These are phyloP conservation scores for Euura saliciscinereae DNA, from an alignment of 1,140 invertebrate genomes.

Conservation along the genomic window DNA sequence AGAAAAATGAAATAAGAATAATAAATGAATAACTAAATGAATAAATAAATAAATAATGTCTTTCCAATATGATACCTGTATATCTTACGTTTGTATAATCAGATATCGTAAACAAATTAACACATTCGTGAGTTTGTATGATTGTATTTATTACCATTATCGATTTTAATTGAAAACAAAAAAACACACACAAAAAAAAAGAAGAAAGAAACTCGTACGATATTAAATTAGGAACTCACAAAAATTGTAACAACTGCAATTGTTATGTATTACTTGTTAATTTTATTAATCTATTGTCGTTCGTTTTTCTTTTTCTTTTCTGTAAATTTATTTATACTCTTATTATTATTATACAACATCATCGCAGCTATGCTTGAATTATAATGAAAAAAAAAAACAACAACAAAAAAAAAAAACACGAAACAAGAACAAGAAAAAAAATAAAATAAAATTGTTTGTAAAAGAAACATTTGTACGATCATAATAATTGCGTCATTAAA, in stretches of 20 bases:
- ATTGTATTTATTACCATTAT: background rate
- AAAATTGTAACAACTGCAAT: no score
- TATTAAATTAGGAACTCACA: no score
- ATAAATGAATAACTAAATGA: constrained; percentile 34
- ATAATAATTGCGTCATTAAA: constrained; percentile 61
- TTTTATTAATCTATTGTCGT: no score
- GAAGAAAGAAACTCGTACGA: no score
- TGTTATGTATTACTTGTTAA: no score
- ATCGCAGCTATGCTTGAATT: no score
- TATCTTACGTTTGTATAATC: background rate
- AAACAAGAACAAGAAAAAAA: constrained; percentile 28
- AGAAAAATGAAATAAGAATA: constrained; percentile 31
- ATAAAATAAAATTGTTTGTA: constrained; percentile 42
- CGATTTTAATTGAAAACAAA: background rate
- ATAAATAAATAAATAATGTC: background rate
- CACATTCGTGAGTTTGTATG: background rate
- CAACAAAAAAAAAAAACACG: constrained; percentile 32
- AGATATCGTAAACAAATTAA: background rate
- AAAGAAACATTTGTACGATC: constrained; percentile 58
- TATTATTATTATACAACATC: no score
- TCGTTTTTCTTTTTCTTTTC: no score
- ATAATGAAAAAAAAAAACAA: no score
- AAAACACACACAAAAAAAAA: no score
- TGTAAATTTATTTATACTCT: no score
- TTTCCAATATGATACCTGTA: background rate